Evolutionary conservation across 2,113 vertebrate species (phyloP), one percentile per base, ranked within the genome.

Genomic region (Phrynosoma blainvillii): DNA sequence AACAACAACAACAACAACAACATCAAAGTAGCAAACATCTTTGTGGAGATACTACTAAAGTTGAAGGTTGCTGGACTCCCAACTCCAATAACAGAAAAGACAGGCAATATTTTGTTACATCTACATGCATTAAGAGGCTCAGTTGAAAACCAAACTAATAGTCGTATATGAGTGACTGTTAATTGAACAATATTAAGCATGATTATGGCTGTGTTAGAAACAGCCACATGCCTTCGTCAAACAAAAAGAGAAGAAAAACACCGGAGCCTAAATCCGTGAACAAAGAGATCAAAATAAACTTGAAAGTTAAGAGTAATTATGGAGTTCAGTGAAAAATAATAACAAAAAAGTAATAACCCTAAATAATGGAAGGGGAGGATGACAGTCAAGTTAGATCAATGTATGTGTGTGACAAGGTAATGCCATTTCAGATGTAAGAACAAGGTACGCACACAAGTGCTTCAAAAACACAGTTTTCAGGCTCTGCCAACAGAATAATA

Each of bases 131-230:
- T 90, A 89, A 77, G 90, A 89, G 52, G n/a, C 87, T 84, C 65
- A 88, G 89, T 91, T 90, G 85, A 66, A 0, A 83, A 78, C 47
- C 62, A 75, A 30, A 71, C 14, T 89, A 86, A 82, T 73, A n/a
- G 68, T 84, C 75, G 81, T 32, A 91, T 88, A 90, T 89, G 91
- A 89, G 16, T 80, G n/a, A 83, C 87, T 92, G 91, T 94, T 93
- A 86, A 90, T 92, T 94, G 90, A 91, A 82, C 91, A 93, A 77
- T 88, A 90, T 87, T 75, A 87, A 42, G 74, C 85, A 36, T 82
- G 89, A 89, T 92, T 90, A 82, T 70, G 78, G 62, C 79, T 93
- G 40, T 78, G 32, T 77, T 91, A 76, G 85, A 73, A 91, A 82
- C 82, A 88, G 78, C 82, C 86, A 81, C 65, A 2, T 2, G 6